Percentiles rank a stretch among this genome's conserved stretches.
These are phyloP conservation scores for Amphiura filiformis DNA, from an alignment of 35 echinoderm and acorn worm genomes.

Conservation along the genomic window DNA sequence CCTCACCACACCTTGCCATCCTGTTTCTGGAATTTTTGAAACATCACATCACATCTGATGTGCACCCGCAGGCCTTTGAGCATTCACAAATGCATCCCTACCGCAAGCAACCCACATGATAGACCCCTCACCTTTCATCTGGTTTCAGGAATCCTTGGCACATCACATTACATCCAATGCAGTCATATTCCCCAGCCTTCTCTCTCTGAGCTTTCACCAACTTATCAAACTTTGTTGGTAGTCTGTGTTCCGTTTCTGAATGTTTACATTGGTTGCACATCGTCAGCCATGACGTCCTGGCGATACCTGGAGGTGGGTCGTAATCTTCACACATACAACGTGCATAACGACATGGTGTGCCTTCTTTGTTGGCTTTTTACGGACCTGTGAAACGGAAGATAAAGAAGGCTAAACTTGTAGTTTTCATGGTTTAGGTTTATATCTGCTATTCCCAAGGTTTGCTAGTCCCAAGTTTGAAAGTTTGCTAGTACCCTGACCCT, in stretches of 20 bases:
- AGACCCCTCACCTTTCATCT: constrained; percentile 47
- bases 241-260: constrained; percentile 67
- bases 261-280: constrained; percentile 55
- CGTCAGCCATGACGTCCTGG: constrained; percentile 41
- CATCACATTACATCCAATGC: constrained; percentile 54
- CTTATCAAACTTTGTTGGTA: constrained; percentile 64
- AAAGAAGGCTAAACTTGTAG: too few species aligned
- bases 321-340: constrained; percentile 62
- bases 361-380: constrained; percentile 68
- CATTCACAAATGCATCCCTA: too few species aligned
- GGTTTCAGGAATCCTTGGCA: constrained; percentile 53
- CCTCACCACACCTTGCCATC: too few species aligned
- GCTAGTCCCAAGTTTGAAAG: too few species aligned
- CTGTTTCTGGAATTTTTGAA: constrained; percentile 39
- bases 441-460: background rate
- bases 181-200: constrained; percentile 31
- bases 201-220: constrained; percentile 31
- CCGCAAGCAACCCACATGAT: too few species aligned
- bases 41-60: constrained; percentile 62
- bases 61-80: constrained; percentile 22
- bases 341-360: constrained; percentile 57
- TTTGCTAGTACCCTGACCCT: too few species aligned
- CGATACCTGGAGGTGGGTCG: constrained; percentile 20
- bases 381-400: constrained; percentile 19
- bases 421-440: background rate